Conservation (phyloP, 2,888 invertebrate genomes). For the Noctuana brunneofusca region DNA sequence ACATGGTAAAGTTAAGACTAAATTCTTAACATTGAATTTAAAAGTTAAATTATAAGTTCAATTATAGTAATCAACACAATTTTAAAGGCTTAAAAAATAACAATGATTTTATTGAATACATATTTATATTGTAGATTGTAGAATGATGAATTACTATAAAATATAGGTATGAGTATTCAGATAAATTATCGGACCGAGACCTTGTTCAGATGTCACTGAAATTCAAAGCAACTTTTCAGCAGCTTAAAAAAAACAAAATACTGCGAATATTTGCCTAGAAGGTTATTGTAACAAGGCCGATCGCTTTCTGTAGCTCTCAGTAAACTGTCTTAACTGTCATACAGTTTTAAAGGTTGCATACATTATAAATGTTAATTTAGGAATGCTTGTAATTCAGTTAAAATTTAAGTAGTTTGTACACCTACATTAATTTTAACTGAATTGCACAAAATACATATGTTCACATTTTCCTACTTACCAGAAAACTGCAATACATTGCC, state of each 20-base stretch:
- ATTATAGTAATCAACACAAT: too few species aligned
- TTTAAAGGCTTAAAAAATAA: too few species aligned
- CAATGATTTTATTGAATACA: background rate
- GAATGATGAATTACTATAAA: too few species aligned
- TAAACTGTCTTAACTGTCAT: slow-evolving; percentile 31
- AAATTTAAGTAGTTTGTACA: too few species aligned
- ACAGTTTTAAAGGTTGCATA: slow-evolving; percentile 38
- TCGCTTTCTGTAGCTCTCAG: slow-evolving; percentile 42
- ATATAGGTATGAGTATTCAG: background rate
- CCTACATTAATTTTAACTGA: background rate
- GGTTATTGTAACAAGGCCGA: slow-evolving; percentile 50
- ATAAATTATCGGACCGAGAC: slow-evolving; percentile 13
- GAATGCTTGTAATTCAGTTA: background rate
- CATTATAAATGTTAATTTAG: slow-evolving; percentile 34
- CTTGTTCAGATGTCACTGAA: slow-evolving; percentile 34
- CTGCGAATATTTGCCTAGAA: slow-evolving; percentile 47
- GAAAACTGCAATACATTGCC: background rate
- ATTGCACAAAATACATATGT: background rate
- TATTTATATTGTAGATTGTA: too few species aligned
- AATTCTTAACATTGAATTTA: too few species aligned
- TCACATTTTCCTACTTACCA: background rate
- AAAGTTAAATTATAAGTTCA: too few species aligned
- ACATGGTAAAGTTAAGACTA: too few species aligned
- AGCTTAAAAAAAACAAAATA: slow-evolving; percentile 44
- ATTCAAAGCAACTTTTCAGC: slow-evolving; percentile 40